A percentile compares a stretch with the other conserved stretches of the same genome.
Conservation (phyloP, 1,140 invertebrate species). For the Sminthurinus signatus region DNA sequence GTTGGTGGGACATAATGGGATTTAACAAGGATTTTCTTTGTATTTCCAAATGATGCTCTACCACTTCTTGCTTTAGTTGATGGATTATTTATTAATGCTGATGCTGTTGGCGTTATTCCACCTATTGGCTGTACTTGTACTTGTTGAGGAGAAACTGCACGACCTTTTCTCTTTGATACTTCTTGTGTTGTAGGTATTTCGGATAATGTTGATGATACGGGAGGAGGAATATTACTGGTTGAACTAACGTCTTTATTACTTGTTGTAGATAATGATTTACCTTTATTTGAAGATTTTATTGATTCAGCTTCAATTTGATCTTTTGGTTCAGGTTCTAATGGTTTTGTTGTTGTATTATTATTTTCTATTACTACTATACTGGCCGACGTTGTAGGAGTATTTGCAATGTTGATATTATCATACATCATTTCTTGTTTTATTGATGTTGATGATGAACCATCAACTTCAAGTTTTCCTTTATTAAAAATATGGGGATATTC, state of each 20-base stretch:
- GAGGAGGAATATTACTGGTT: too few species aligned
- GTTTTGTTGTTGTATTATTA: too few species aligned
- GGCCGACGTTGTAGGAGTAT: too few species aligned
- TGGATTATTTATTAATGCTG: too few species aligned
- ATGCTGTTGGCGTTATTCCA: neutral
- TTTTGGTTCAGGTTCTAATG: neutral
- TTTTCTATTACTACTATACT: too few species aligned
- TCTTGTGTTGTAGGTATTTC: too few species aligned
- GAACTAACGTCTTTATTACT: too few species aligned
- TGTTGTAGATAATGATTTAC: neutral
- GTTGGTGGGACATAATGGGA: constrained; percentile 13
- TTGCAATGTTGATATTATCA: too few species aligned
- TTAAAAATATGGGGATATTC: constrained; percentile 32
- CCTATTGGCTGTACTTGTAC: too few species aligned
- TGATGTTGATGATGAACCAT: neutral
- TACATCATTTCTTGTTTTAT: too few species aligned
- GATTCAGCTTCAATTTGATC: neutral
- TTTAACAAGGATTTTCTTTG: neutral
- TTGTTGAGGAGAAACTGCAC: neutral
- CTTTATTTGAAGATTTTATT: neutral
- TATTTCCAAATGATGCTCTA: constrained; percentile 4
- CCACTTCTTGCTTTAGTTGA: neutral
- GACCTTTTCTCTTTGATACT: neutral
- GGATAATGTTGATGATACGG: too few species aligned
- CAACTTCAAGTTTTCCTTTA: constrained; percentile 7